Conservation (phyloP, 2,888 invertebrate species). For the Spialia ferax region DNA sequence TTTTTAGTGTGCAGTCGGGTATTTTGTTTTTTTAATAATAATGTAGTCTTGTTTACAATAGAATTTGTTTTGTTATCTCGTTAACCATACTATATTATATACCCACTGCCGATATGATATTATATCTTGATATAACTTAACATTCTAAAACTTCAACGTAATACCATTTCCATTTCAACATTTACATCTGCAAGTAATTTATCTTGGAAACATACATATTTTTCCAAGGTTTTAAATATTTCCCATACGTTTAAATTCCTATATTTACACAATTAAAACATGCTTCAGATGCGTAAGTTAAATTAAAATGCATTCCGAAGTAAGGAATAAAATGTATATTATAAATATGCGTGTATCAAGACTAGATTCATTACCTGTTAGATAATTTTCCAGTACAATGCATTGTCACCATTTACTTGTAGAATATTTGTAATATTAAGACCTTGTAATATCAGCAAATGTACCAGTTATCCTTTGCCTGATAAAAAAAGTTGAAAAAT, state of each 20-base stretch:
- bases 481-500: too few species aligned
- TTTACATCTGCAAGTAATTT: too few species aligned
- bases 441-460: too few species aligned
- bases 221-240: not conserved
- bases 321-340: not conserved
- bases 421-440: not conserved
- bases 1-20: too few species aligned
- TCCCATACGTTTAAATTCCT: not conserved
- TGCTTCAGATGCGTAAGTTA: not conserved
- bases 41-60: too few species aligned
- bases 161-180: not conserved
- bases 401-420: not conserved
- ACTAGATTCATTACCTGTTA: not conserved
- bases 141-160: too few species aligned
- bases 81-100: too few species aligned
- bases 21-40: too few species aligned
- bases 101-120: too few species aligned
- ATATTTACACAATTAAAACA: not conserved
- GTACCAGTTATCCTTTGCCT: too few species aligned
- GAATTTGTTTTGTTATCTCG: too few species aligned
- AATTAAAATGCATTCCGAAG: slow-evolving; percentile 5
- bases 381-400: slow-evolving; percentile 9
- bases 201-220: not conserved
- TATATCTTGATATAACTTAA: too few species aligned
- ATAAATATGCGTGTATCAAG: not conserved